Percentiles rank a stretch among this genome's conserved stretches.
These are phyloP conservation scores for Drosophila tropicalis DNA, from an alignment of 1,140 invertebrate genomes.

Conservation along the genomic window DNA sequence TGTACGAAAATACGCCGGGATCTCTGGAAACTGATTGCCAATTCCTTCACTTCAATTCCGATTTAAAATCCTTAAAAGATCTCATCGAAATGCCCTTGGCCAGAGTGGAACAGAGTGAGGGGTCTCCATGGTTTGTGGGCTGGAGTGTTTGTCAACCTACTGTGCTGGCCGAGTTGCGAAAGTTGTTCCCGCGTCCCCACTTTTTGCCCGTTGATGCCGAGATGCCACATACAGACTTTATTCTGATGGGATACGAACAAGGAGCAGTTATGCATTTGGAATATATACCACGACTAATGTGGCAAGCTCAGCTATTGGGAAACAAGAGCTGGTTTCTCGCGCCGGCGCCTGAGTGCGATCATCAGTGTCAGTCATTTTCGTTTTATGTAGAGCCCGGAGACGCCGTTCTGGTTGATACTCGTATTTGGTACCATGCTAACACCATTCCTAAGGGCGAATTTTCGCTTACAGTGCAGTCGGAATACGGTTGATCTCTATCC, in stretches of 20 bases:
- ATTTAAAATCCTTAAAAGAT: slow-evolving; percentile 90
- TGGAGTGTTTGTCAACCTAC: slow-evolving; percentile 95
- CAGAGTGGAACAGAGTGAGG: slow-evolving; percentile 86
- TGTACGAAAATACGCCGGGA: slow-evolving; percentile 88
- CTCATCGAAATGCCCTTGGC: slow-evolving; percentile 90
- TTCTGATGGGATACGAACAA: slow-evolving; percentile 96
- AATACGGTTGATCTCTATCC: slow-evolving; percentile 89
- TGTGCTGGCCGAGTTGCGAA: slow-evolving; percentile 89
- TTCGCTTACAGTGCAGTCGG: slow-evolving; percentile 95
- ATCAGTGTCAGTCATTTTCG: slow-evolving; percentile 88
- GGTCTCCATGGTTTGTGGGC: slow-evolving; percentile 94
- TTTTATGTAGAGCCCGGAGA: slow-evolving; percentile 94
- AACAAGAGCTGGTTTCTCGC: slow-evolving; percentile 93
- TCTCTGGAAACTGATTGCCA: slow-evolving; percentile 92
- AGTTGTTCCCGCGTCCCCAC: slow-evolving; percentile 91
- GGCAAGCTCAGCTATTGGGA: slow-evolving; percentile 96
- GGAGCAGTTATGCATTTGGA: slow-evolving; percentile 97
- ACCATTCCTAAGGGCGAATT: slow-evolving; percentile 92
- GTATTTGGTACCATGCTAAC: slow-evolving; percentile 96
- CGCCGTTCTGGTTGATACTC: slow-evolving; percentile 93
- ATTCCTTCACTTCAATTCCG: slow-evolving; percentile 95
- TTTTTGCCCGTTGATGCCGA: slow-evolving; percentile 95
- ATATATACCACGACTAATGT: slow-evolving; percentile 95
- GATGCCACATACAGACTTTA: slow-evolving; percentile 94
- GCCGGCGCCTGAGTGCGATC: slow-evolving; percentile 94